Evolutionary conservation across 2,113 vertebrate genomes (phyloP).

Genomic region (Psophia crepitans): DNA sequence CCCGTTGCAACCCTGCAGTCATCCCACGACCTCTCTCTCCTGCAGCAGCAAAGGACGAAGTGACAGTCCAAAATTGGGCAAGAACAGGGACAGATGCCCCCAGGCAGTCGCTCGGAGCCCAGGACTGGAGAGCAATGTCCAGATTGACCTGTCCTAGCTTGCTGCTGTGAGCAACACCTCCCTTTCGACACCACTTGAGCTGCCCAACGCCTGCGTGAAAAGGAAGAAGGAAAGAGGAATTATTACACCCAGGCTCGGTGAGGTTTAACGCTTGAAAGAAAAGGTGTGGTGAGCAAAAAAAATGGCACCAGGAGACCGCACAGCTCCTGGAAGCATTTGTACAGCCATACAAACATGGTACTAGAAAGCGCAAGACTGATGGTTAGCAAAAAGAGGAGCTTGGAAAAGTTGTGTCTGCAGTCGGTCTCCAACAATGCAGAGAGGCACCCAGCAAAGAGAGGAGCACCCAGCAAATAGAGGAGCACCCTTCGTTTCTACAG

Average conservation of each 20-base stretch:
- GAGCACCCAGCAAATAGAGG: background rate
- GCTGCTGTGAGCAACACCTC: background rate
- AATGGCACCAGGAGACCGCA: rapidly evolving
- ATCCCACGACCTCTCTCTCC: background rate
- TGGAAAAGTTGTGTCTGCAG: background rate
- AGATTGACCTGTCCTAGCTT: background rate
- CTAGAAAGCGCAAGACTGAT: rapidly evolving
- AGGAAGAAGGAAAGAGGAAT: background rate
- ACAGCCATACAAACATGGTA: rapidly evolving
- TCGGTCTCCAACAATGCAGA: rapidly evolving
- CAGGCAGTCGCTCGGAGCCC: rapidly evolving
- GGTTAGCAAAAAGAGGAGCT: background rate
- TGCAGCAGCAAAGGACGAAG: background rate
- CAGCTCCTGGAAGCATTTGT: background rate
- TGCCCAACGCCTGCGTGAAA: rapidly evolving
- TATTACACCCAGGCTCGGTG: rapidly evolving
- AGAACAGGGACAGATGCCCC: background rate
- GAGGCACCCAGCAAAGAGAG: background rate
- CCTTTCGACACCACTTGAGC: background rate
- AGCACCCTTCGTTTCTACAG: background rate
- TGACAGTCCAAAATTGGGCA: background rate
- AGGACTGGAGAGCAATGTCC: rapidly evolving
- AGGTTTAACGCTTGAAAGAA: background rate
- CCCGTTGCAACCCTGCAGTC: background rate
- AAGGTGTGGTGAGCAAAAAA: background rate